Conservation (phyloP, 2,113 vertebrate species). For the Nycticryphes semicollaris region DNA sequence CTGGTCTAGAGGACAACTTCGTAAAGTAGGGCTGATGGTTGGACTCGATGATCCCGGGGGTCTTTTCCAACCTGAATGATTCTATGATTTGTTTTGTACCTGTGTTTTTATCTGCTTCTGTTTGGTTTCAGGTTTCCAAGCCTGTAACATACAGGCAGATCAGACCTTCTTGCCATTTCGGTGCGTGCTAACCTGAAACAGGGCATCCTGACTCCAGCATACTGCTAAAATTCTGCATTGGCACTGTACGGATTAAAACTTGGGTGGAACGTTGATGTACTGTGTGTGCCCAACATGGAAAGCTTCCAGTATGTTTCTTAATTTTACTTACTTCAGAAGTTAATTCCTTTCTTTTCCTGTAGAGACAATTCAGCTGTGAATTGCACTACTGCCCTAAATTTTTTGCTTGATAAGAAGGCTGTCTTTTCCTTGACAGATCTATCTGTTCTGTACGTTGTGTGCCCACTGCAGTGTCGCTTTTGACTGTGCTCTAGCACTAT, state of each 20-base stretch:
- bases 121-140: not conserved
- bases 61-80: too few species aligned
- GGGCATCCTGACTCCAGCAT: not conserved
- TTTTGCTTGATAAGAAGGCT: not conserved
- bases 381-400: not conserved
- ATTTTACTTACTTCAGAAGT: not conserved
- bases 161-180: not conserved
- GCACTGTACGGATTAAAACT: not conserved
- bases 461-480: not conserved
- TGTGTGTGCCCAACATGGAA: not conserved
- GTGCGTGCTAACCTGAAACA: not conserved
- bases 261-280: not conserved
- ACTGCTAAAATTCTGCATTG: not conserved
- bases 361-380: not conserved
- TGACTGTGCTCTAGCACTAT: not conserved
- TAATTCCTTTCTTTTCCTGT: not conserved
- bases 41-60: too few species aligned
- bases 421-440: not conserved
- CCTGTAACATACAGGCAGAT: not conserved
- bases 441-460: not conserved
- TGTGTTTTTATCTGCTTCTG: not conserved
- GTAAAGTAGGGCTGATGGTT: too few species aligned
- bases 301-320: not conserved
- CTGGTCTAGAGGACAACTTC: too few species aligned
- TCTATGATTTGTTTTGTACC: not conserved